Evolutionary conservation across 2,888 invertebrate species (phyloP).

Genomic region (Drosophila emarginata): DNA sequence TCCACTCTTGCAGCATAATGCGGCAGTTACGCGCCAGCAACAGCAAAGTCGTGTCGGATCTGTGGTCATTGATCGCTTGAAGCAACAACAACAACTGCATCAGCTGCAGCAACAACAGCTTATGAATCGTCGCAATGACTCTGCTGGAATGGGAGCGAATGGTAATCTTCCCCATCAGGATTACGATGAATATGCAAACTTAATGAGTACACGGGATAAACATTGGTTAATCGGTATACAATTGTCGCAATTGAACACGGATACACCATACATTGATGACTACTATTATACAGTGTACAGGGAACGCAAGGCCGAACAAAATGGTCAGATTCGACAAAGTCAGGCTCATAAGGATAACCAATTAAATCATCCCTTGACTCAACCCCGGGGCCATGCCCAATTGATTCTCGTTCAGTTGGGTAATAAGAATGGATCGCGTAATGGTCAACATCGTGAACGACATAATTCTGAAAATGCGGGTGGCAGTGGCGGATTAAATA

Average conservation of each 20-base stretch:
- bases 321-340: conserved; percentile 84
- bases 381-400: conserved; percentile 83
- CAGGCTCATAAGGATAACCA: conserved; percentile 86
- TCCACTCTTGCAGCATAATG: conserved; percentile 80
- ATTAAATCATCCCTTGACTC: conserved; percentile 85
- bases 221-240: conserved; percentile 99
- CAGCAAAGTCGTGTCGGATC: conserved; percentile 69
- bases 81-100: conserved; percentile 44
- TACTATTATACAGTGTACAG: conserved; percentile 96
- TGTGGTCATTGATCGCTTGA: conserved; percentile 46
- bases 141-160: conserved; percentile 75
- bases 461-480: conserved; percentile 83
- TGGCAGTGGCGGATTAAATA: conserved; percentile 42
- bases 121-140: conserved; percentile 59
- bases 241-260: conserved; percentile 94
- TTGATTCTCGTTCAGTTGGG: conserved; percentile 82
- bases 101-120: conserved; percentile 60
- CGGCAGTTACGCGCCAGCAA: conserved; percentile 64
- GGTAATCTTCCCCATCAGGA: conserved; percentile 82
- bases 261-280: conserved; percentile 97
- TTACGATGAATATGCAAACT: conserved; percentile 92
- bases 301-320: conserved; percentile 85
- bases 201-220: conserved; percentile 97
- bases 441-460: conserved; percentile 84
- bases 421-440: conserved; percentile 83